These are phyloP conservation scores for Anas capensis DNA, from an alignment of 2,797 vertebrate species.

Conservation along the genomic window DNA sequence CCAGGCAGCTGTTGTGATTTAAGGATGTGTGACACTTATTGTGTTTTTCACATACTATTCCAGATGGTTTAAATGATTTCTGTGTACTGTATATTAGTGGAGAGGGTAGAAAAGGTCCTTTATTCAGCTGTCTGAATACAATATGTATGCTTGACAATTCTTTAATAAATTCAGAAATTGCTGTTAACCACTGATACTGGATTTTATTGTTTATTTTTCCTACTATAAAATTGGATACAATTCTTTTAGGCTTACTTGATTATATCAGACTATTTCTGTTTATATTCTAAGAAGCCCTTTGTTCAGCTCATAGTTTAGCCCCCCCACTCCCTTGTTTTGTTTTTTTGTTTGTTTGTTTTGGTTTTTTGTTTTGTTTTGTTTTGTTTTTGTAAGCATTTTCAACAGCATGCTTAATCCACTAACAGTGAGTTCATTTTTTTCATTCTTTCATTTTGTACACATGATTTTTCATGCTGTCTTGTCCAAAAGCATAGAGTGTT, in stretches of 20 bases:
- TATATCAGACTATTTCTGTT: background rate
- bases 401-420: background rate
- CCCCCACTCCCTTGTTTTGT: background rate
- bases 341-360: background rate
- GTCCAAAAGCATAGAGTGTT: background rate
- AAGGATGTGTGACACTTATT: background rate
- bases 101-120: background rate
- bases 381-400: background rate
- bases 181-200: background rate
- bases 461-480: background rate
- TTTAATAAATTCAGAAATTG: background rate
- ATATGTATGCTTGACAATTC: background rate
- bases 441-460: background rate
- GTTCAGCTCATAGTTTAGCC: background rate
- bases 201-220: background rate
- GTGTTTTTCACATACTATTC: background rate
- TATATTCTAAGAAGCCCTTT: background rate
- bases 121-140: background rate
- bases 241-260: background rate
- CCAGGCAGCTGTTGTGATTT: constrained; percentile 1
- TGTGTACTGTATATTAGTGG: background rate
- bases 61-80: background rate
- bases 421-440: background rate
- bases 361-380: background rate
- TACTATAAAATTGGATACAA: background rate